A percentile compares a stretch with the other conserved stretches of the same genome.
phyloP scores from a whole-genome alignment of 2,113 vertebrate species.

The Oreotrochilus melanogaster region DNA sequence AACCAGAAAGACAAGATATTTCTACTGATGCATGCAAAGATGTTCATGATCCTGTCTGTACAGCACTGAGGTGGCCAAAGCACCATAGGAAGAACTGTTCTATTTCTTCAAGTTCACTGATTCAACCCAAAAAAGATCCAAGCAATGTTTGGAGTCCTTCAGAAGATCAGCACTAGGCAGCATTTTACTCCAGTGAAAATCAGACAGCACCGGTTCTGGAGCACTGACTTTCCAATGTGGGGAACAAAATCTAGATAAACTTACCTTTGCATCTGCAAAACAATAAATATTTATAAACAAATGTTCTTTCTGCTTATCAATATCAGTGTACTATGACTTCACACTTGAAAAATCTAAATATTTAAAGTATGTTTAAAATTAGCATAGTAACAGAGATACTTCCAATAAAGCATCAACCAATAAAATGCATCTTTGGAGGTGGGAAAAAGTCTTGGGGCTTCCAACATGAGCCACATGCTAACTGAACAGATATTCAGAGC shows the following conservation, averaged over 20 bases:
- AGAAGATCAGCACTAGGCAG: not conserved
- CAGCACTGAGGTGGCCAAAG: not conserved
- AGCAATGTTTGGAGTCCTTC: not conserved
- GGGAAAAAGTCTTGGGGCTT: constrained; percentile 8
- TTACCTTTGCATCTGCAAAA: not conserved
- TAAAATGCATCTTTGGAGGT: not conserved
- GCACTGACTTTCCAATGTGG: not conserved
- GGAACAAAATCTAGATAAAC: not conserved
- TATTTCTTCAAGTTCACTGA: not conserved
- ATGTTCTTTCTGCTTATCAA: not conserved
- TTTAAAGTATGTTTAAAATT: not conserved
- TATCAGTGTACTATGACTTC: not conserved
- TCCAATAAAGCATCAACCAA: not conserved
- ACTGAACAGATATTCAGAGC: constrained; percentile 14
- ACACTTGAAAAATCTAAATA: not conserved
- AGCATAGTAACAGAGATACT: not conserved
- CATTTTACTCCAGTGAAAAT: not conserved
- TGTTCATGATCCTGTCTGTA: fast-evolving
- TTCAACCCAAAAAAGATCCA: not conserved
- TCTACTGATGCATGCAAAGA: fast-evolving
- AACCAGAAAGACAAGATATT: not conserved
- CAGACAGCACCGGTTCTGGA: not conserved
- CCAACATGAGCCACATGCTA: not conserved
- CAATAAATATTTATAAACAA: not conserved
- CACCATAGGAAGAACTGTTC: fast-evolving